phyloP scores from a whole-genome alignment of 2,888 invertebrate species.

The Tinea pellionella region DNA sequence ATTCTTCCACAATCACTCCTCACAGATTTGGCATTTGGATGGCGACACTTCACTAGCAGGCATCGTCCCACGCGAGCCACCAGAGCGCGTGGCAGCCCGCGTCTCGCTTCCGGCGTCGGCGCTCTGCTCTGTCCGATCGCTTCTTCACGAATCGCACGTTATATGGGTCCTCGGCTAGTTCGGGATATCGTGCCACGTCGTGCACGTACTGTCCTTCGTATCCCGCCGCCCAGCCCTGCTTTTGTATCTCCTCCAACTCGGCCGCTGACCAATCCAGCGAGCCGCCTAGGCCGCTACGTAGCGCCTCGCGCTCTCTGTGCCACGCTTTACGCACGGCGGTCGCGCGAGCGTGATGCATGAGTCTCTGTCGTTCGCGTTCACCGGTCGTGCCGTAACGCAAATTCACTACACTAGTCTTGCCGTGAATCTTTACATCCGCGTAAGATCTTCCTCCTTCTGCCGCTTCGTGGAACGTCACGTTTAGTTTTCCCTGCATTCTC shows the following conservation, averaged over 20 bases:
- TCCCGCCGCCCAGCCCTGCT: slow-evolving; percentile 83
- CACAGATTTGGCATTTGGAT: slow-evolving; percentile 63
- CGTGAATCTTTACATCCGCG: slow-evolving; percentile 91
- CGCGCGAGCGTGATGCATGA: slow-evolving; percentile 90
- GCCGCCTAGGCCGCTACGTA: slow-evolving; percentile 81
- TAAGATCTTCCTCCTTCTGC: slow-evolving; percentile 82
- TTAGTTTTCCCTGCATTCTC: slow-evolving; percentile 89
- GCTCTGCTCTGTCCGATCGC: slow-evolving; percentile 77
- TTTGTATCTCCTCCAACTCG: slow-evolving; percentile 90
- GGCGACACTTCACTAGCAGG: slow-evolving; percentile 63
- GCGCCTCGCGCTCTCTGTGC: slow-evolving; percentile 89
- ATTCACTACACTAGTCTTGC: slow-evolving; percentile 90
- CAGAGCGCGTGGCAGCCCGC: slow-evolving; percentile 50
- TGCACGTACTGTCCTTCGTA: slow-evolving; percentile 94
- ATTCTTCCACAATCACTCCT: slow-evolving; percentile 47
- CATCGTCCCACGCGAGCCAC: slow-evolving; percentile 59
- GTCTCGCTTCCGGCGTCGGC: slow-evolving; percentile 78
- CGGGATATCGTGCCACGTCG: slow-evolving; percentile 89
- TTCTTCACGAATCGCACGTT: slow-evolving; percentile 92
- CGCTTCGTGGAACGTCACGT: slow-evolving; percentile 90
- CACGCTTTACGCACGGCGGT: slow-evolving; percentile 92
- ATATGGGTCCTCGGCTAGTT: slow-evolving; percentile 95
- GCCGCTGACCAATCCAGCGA: slow-evolving; percentile 87
- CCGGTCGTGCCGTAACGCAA: slow-evolving; percentile 94
- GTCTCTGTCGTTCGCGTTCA: slow-evolving; percentile 87